Evolutionary conservation across 2,797 vertebrate species (phyloP).

Genomic region (Aerospiza tachiro): DNA sequence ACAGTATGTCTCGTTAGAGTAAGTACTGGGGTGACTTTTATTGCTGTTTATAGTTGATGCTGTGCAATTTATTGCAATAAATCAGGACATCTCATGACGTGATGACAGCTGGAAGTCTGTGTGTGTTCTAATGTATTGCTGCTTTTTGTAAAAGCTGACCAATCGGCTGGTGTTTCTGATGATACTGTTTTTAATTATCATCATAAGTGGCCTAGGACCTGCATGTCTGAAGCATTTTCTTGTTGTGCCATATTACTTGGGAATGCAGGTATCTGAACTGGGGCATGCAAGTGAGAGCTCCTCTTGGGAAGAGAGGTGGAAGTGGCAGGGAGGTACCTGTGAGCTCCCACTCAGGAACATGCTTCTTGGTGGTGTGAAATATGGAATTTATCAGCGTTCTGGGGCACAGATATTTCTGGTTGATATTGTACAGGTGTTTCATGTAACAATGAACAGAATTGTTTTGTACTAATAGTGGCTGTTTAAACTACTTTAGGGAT

Average conservation of each 20-base stretch:
- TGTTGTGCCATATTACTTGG: accelerated
- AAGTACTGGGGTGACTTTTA: background rate
- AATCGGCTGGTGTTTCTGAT: background rate
- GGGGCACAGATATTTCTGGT: background rate
- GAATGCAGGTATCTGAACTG: accelerated
- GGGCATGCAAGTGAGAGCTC: accelerated
- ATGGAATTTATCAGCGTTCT: accelerated
- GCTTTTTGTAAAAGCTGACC: background rate
- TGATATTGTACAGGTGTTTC: background rate
- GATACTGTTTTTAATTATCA: background rate
- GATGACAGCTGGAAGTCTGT: constrained; percentile 4
- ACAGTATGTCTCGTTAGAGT: background rate
- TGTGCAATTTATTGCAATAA: background rate
- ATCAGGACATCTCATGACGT: background rate
- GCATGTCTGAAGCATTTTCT: background rate
- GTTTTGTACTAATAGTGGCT: background rate
- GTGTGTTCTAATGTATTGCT: background rate
- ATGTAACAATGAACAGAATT: background rate
- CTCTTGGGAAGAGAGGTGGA: background rate
- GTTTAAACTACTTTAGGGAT: background rate
- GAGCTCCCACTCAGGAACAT: accelerated
- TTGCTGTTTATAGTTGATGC: background rate
- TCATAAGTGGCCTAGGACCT: background rate
- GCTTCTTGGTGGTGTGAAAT: background rate
- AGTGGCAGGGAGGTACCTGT: background rate